phyloP scores from a whole-genome alignment of 2,113 vertebrate species.

The Channa maculata region DNA sequence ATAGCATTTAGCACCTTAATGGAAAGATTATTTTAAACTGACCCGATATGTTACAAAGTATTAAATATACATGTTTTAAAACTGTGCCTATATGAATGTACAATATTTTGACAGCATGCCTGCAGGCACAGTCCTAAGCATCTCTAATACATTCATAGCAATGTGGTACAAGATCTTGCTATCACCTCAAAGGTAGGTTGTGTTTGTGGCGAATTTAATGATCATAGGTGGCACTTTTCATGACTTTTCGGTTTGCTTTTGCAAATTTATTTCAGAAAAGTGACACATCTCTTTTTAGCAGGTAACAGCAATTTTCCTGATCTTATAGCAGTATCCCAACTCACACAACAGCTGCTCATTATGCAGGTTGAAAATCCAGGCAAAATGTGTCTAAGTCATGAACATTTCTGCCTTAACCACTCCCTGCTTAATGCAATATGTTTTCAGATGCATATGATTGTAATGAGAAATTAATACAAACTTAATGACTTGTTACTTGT shows the following conservation, averaged over 20 bases:
- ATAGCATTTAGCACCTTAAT: no score
- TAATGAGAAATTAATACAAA: slow-evolving; percentile 1
- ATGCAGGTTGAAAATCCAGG: not conserved
- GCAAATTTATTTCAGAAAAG: not conserved
- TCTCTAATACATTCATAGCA: no score
- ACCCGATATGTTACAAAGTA: no score
- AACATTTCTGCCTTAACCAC: not conserved
- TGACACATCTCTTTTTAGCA: not conserved
- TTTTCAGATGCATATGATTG: not conserved
- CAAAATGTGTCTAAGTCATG: not conserved
- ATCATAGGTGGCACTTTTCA: not conserved
- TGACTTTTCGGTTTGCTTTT: not conserved
- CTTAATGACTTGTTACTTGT: no score
- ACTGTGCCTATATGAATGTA: no score
- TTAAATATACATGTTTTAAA: no score
- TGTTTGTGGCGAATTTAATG: not conserved
- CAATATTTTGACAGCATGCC: no score
- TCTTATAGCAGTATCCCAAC: not conserved
- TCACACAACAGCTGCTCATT: slow-evolving; percentile 11
- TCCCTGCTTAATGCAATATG: not conserved
- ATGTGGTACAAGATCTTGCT: no score
- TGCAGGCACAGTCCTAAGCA: no score
- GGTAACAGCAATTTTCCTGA: not conserved
- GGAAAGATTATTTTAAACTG: no score
- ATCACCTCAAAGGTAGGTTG: not conserved